A percentile compares a stretch with the other conserved stretches of the same genome.
Conservation (phyloP, 2,113 vertebrate species). For the Opisthocomus hoazin region DNA sequence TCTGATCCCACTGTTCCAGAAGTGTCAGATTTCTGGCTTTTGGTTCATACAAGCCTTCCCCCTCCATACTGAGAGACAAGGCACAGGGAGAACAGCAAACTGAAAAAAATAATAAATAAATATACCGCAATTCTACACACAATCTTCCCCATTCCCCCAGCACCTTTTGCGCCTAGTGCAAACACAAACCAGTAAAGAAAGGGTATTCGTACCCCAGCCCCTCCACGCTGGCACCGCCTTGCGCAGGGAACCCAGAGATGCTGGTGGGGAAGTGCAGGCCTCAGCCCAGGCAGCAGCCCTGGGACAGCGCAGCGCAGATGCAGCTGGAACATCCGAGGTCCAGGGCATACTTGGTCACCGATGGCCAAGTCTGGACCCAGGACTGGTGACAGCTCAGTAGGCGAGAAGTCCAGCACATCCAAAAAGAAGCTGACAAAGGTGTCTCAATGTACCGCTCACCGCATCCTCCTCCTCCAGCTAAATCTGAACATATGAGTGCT, state of each 20-base stretch:
- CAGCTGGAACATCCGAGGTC: not conserved
- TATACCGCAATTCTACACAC: not conserved
- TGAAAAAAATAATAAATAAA: not conserved
- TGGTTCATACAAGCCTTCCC: not conserved
- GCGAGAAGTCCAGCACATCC: not conserved
- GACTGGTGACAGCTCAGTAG: not conserved
- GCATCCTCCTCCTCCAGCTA: not conserved
- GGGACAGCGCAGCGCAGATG: not conserved
- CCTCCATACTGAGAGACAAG: not conserved
- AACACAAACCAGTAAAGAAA: not conserved
- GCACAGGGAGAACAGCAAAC: not conserved
- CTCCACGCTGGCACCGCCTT: not conserved
- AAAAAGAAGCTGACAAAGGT: not conserved
- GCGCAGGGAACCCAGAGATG: not conserved
- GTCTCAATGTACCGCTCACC: not conserved
- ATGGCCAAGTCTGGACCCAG: not conserved
- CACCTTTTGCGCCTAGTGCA: not conserved
- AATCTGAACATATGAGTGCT: not conserved
- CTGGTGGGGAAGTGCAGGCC: not conserved
- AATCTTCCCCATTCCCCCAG: not conserved
- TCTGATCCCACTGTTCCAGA: not conserved
- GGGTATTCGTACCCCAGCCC: no score
- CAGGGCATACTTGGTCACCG: accelerated
- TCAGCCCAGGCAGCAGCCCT: not conserved
- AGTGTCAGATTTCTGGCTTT: not conserved